Evolutionary conservation across 1,140 invertebrate genomes (phyloP).

Genomic region (Pemphigus obesinymphae): DNA sequence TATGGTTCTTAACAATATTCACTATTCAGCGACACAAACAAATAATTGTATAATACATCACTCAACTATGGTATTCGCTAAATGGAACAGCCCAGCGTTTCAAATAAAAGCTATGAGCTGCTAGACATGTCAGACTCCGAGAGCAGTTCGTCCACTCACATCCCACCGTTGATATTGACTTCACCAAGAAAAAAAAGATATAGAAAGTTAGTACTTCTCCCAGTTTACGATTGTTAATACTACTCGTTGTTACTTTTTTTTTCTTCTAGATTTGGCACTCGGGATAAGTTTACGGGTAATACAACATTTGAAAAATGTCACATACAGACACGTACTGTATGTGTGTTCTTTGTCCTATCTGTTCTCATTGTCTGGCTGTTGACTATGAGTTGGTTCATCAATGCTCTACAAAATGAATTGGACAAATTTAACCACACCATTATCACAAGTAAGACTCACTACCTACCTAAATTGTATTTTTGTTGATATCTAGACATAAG

Average conservation of each 20-base stretch:
- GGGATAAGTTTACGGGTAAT: neutral
- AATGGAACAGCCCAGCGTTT: slow-evolving; percentile 19
- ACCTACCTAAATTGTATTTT: neutral
- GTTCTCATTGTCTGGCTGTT: slow-evolving; percentile 24
- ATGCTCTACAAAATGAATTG: slow-evolving; percentile 19
- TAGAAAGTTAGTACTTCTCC: neutral
- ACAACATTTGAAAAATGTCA: slow-evolving; percentile 17
- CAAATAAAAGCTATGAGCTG: slow-evolving; percentile 24
- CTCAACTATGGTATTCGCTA: slow-evolving; percentile 20
- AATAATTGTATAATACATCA: neutral
- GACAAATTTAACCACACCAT: slow-evolving; percentile 32
- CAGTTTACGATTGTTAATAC: neutral
- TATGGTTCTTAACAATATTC: neutral
- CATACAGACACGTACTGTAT: neutral
- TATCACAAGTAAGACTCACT: slow-evolving; percentile 24
- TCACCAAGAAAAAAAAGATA: slow-evolving; percentile 26
- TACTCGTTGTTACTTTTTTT: neutral
- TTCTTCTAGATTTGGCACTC: neutral
- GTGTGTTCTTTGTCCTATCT: slow-evolving; percentile 28
- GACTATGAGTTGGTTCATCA: slow-evolving; percentile 31
- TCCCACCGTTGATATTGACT: slow-evolving; percentile 20
- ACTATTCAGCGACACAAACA: neutral
- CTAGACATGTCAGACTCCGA: slow-evolving; percentile 17
- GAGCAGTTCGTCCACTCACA: slow-evolving; percentile 4
- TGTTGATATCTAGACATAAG: too few species aligned